Evolutionary conservation across 92 coral and sea anemone genomes (phyloP).

Genomic region (Anthopleura xanthogrammica): DNA sequence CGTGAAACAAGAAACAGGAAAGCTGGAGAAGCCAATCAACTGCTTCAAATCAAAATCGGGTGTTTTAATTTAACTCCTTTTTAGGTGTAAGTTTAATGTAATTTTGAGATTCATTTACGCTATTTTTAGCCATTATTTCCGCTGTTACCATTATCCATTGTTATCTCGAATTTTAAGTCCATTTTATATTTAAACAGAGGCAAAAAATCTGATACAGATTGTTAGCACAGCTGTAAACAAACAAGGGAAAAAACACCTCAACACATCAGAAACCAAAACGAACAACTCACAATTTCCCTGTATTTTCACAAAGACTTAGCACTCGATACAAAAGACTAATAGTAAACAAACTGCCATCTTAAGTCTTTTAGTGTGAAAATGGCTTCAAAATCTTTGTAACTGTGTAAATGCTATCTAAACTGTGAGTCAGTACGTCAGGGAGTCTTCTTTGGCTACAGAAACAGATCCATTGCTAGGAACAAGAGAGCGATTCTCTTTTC

Average conservation of each 20-base stretch:
- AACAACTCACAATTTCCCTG: neutral
- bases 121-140: no score
- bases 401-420: no score
- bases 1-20: no score
- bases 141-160: no score
- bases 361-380: neutral
- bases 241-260: neutral
- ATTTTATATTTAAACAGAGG: neutral
- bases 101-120: no score
- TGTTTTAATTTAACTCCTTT: no score
- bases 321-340: neutral
- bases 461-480: neutral
- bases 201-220: neutral
- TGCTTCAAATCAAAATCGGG: no score
- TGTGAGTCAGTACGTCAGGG: no score
- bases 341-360: neutral
- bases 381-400: neutral
- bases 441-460: neutral
- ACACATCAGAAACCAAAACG: neutral
- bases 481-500: neutral
- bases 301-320: neutral
- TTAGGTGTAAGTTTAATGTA: no score
- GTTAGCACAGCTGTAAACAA: neutral
- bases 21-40: no score
- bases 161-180: neutral